Evolutionary conservation across 1,140 invertebrate genomes (phyloP), one percentile per base, ranked within the genome.

Genomic region (Temnothorax curvispinosus): DNA sequence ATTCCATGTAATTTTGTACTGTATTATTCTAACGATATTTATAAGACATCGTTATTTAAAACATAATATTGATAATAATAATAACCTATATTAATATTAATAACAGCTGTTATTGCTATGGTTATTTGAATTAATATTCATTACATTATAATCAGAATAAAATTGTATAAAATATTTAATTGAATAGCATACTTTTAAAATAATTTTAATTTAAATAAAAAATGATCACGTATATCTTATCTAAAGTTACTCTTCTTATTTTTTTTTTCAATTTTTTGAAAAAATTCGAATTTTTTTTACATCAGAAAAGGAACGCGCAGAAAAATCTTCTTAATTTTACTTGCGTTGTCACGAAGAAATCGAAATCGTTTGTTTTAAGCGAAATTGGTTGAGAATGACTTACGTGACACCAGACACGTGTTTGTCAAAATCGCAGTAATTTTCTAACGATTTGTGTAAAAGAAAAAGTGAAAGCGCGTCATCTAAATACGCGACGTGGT

Each of bases 381-480:
- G 2, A 78, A 50, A 78, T 7, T 77, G 11, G 32, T 13, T 2
- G 3, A 41, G 5, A 13, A 64, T 64, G 21, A 47, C 27, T 27
- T 47, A 35, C 64, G 8, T 18, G 27, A 35, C 8, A 35, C 9
- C 11, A 35, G 7, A 38, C 13, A 60, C 15, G 11, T 38, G 27
- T 35, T 64, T 77, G 5, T 47, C 32, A 65, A 65, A 50, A 65
- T 65, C 56, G 9, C 64, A 18, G 38, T 71, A 15, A 41, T 58
- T 56, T 72, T 62, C 44, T 18, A 35, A 85, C 74, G n/a, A 89
- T 41, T 74, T 54, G 44, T 44, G 52, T 50, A 11, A 52, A 81
- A 60, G 21, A 11, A 89, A 90, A 90, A 90, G 88, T 85, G 88
- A 90, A 90, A 90, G 89, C 35, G 44, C 41, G 18, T 81, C 44